A percentile compares a stretch with the other conserved stretches of the same genome.
phyloP scores from a whole-genome alignment of 2,797 vertebrate species.

The Pseudochaenichthys georgianus region DNA sequence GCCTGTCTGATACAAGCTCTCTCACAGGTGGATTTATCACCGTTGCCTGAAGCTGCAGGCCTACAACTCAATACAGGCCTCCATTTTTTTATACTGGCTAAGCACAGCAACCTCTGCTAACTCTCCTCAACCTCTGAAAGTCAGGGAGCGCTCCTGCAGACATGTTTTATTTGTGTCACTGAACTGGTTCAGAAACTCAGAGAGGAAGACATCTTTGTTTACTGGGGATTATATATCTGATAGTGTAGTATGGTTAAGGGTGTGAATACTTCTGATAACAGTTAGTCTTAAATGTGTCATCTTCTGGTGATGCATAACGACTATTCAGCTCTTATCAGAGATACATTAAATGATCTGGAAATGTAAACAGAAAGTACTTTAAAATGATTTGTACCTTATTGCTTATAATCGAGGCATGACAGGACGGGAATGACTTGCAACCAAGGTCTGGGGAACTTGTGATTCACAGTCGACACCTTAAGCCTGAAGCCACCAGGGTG shows the following conservation, averaged over 20 bases:
- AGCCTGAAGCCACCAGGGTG: no score
- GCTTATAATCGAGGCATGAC: background rate
- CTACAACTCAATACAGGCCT: constrained; percentile 76
- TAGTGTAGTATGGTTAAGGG: background rate
- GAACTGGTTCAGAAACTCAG: constrained; percentile 48
- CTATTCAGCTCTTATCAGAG: background rate
- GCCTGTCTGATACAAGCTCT: constrained; percentile 85
- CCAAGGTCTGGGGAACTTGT: background rate
- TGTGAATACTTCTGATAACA: background rate
- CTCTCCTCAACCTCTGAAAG: constrained; percentile 79
- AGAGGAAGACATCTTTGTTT: constrained; percentile 22
- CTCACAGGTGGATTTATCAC: constrained; percentile 88
- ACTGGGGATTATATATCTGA: background rate
- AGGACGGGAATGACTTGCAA: background rate
- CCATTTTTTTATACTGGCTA: constrained; percentile 78
- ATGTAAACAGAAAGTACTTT: background rate
- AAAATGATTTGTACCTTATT: background rate
- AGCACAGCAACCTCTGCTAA: constrained; percentile 77
- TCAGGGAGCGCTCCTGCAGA: constrained; percentile 64
- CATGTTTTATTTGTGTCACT: constrained; percentile 70
- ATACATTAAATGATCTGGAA: background rate
- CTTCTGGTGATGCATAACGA: background rate
- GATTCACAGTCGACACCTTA: background rate
- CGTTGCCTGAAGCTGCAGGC: constrained; percentile 78
- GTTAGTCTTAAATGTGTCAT: background rate